phyloP scores from a whole-genome alignment of 1,140 invertebrate genomes.

The Hylaeus anthracinus region DNA sequence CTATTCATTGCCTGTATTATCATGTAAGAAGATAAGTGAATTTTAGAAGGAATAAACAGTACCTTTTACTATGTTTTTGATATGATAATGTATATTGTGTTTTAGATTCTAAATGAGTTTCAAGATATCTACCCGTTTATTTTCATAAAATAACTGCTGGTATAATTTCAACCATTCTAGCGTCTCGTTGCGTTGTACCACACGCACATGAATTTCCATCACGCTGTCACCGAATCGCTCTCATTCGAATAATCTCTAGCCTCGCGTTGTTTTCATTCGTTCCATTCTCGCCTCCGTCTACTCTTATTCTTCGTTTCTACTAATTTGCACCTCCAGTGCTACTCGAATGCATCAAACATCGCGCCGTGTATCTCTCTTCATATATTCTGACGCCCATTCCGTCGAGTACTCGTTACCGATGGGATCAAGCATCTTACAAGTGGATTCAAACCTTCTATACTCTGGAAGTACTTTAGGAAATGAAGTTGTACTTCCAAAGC shows the following conservation, averaged over 20 bases:
- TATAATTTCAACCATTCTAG: slow-evolving; percentile 19
- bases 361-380: not conserved
- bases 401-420: not conserved
- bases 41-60: too few species aligned
- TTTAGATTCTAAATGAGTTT: too few species aligned
- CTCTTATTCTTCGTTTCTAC: not conserved
- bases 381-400: not conserved
- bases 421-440: too few species aligned
- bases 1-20: too few species aligned
- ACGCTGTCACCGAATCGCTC: slow-evolving; percentile 20
- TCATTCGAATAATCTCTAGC: slow-evolving; percentile 19
- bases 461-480: too few species aligned
- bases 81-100: too few species aligned
- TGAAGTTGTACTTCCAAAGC: too few species aligned
- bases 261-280: not conserved
- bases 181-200: not conserved
- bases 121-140: too few species aligned
- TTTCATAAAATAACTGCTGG: not conserved
- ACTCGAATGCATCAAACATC: not conserved
- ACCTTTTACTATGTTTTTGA: too few species aligned
- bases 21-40: too few species aligned
- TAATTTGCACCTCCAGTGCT: not conserved
- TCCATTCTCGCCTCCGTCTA: not conserved
- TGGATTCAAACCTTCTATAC: too few species aligned
- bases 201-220: slow-evolving; percentile 24